Conservation (phyloP, 2,113 vertebrate genomes). For the Carassius gibelio region DNA sequence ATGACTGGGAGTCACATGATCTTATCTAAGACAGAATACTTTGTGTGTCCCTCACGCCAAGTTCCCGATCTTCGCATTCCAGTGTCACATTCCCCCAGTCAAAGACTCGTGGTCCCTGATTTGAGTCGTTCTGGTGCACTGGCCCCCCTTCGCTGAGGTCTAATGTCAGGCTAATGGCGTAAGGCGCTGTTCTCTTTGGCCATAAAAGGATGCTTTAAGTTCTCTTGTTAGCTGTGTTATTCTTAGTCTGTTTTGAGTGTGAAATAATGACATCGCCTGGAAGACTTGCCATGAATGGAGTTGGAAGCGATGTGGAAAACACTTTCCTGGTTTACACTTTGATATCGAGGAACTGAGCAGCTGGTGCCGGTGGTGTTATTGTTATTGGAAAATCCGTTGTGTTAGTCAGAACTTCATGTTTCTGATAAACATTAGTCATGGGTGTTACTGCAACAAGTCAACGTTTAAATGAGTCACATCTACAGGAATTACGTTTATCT, state of each 20-base stretch:
- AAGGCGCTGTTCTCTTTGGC: conserved; percentile 42
- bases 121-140: conserved; percentile 41
- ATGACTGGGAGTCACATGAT: conserved; percentile 56
- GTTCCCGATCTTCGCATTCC: conserved; percentile 68
- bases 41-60: conserved; percentile 61
- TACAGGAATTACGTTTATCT: conserved; percentile 1
- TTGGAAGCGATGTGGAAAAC: not conserved
- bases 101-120: not conserved
- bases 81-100: conserved; percentile 37
- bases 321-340: conserved; percentile 29
- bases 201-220: conserved; percentile 45
- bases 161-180: conserved; percentile 32
- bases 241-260: conserved; percentile 48
- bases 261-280: conserved; percentile 49
- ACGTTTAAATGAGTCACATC: not conserved
- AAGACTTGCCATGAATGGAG: conserved; percentile 41
- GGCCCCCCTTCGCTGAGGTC: conserved; percentile 46
- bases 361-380: not conserved
- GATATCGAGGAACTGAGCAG: not conserved
- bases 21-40: conserved; percentile 61
- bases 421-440: conserved; percentile 8
- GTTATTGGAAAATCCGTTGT: not conserved
- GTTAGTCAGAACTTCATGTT: conserved; percentile 2
- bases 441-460: not conserved
- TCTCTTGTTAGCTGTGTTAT: conserved; percentile 52